Percentiles rank a stretch among this genome's conserved stretches.
phyloP scores from a whole-genome alignment of 1,140 invertebrate genomes.

The Galleria mellonella region DNA sequence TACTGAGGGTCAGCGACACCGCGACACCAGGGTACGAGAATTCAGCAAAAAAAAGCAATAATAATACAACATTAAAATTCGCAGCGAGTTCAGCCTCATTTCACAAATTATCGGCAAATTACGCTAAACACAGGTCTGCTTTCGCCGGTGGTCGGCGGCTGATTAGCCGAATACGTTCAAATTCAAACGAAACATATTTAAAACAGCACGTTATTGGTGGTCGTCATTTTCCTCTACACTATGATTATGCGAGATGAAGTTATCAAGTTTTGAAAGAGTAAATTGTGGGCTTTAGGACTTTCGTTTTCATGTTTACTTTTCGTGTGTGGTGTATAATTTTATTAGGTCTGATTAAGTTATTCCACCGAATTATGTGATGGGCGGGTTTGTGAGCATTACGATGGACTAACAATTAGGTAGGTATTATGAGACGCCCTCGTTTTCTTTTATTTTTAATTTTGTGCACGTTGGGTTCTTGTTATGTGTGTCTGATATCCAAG shows the following conservation, averaged over 20 bases:
- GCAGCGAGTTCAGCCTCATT: conserved; percentile 21
- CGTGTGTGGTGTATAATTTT: conserved; percentile 39
- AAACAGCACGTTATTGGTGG: conserved; percentile 32
- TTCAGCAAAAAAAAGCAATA: conserved; percentile 16
- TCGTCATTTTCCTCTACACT: conserved; percentile 33
- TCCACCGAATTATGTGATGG: conserved; percentile 9
- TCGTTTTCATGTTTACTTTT: conserved; percentile 55
- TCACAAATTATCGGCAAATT: conserved; percentile 38
- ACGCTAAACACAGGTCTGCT: conserved; percentile 36
- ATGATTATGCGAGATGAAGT: conserved; percentile 52
- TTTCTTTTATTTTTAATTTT: neutral
- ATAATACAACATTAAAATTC: conserved; percentile 11
- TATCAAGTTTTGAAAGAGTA: conserved; percentile 47
- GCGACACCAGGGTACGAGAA: conserved; percentile 25
- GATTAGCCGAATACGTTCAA: conserved; percentile 34
- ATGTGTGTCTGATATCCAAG: too few relatives aligned
- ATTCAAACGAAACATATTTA: conserved; percentile 34
- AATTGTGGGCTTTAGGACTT: conserved; percentile 39
- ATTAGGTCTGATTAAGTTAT: conserved; percentile 39
- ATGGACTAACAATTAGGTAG: conserved; percentile 5
- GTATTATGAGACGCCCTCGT: conserved; percentile 1
- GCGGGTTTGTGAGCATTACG: conserved; percentile 2
- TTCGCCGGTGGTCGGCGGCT: conserved; percentile 18
- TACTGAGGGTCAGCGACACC: conserved; percentile 32
- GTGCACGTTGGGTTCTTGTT: too few relatives aligned